Base-by-base conservation (phyloP, 2,797 vertebrate species). In the Discoglossus pictus region DNA sequence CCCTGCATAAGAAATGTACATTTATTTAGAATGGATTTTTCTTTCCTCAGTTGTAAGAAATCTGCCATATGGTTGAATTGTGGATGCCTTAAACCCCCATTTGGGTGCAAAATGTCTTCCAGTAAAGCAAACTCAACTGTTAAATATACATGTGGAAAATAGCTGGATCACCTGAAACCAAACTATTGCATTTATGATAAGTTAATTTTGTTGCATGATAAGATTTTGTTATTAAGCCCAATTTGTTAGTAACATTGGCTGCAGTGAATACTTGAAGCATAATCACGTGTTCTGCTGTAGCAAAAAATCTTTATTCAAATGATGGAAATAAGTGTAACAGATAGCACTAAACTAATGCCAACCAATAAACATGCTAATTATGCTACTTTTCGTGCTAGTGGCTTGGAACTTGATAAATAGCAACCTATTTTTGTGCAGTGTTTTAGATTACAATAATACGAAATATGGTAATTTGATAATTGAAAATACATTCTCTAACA, bases 381-480 rank as follows among this genome's bases (percentile, higher is more conserved):
- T 53, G 23, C 23, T 72, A 71, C 23, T 72, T 72, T 65, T 48
- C 52, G 61, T 47, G 40, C 43, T 50, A 51, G 42, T 58, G 55
- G 46, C 24, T 31, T 40, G 44, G 35, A 59, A 58, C 44, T 52
- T 65, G 42, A 72, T 66, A 61, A 72, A 61, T 54, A 65, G 62
- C 42, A 66, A 46, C 31, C 27, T 40, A 53, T 54, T 61, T 58
- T 66, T 54, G 61, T 58, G 55, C 61, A 47, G 25, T 63, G 60
- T 64, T 62, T 63, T 63, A 64, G 68, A 63, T 64, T 50, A 51
- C 60, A 71, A 71, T 71, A 71, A 71, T 64, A 58, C 60, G 51
- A 54, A 64, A 71, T 71, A 71, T 71, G 68, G 68, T 71, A 71
- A 71, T 71, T 71, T 71, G 52, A 71, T 71, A 71, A 71, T 71